phyloP scores from a whole-genome alignment of 2,113 vertebrate genomes.

The Thalassoma bifasciatum region DNA sequence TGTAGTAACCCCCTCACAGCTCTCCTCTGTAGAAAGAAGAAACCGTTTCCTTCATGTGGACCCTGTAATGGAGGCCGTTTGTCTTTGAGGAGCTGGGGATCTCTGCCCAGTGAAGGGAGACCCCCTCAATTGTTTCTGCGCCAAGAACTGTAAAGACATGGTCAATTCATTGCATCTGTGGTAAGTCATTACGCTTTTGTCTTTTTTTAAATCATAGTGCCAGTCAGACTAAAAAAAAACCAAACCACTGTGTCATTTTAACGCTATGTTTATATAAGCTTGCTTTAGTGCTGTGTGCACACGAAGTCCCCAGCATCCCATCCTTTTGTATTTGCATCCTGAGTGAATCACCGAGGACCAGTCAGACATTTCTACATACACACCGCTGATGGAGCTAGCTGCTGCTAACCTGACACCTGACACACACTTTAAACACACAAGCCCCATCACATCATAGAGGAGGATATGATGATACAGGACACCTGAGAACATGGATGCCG shows the following conservation, averaged over 20 bases:
- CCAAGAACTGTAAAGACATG: constrained; percentile 79
- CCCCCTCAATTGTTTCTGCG: constrained; percentile 81
- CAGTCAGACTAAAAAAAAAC: not conserved
- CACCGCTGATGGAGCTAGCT: constrained; percentile 38
- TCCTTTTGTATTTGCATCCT: constrained; percentile 68
- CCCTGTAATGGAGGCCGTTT: constrained; percentile 22
- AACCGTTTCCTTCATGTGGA: constrained; percentile 16
- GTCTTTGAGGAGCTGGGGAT: constrained; percentile 42
- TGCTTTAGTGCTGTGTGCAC: not conserved
- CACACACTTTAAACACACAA: not conserved
- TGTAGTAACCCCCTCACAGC: constrained; percentile 15
- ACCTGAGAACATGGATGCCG: constrained; percentile 23
- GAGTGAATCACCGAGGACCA: constrained; percentile 63
- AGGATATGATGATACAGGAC: not conserved
- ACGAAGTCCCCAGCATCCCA: constrained; percentile 43
- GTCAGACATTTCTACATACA: constrained; percentile 64
- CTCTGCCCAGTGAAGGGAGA: constrained; percentile 62
- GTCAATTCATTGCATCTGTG: constrained; percentile 71
- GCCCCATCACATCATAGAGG: constrained; percentile 5
- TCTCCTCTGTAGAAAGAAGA: constrained; percentile 2
- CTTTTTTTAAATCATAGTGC: not conserved
- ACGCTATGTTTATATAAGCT: not conserved
- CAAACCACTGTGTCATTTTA: not conserved
- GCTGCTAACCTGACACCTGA: constrained; percentile 37
- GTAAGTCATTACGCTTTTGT: constrained; percentile 62